These are phyloP conservation scores for Exephanes ischioxanthus DNA, from an alignment of 2,888 invertebrate genomes.

Conservation along the genomic window DNA sequence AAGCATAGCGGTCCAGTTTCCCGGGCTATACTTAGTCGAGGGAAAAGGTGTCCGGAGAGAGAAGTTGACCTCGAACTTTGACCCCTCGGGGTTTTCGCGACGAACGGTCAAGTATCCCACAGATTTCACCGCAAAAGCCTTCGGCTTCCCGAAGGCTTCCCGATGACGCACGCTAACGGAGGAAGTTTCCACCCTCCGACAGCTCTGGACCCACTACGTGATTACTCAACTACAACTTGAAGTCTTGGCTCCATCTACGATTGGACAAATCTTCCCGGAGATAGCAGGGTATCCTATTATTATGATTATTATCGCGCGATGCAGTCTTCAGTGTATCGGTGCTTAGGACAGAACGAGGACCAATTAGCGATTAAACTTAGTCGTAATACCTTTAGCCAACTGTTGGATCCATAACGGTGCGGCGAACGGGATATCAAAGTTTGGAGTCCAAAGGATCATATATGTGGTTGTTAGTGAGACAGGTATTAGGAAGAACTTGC, in stretches of 20 bases:
- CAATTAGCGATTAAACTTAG: neutral
- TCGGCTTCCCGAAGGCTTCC: conserved; percentile 15
- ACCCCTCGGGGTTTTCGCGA: conserved; percentile 5
- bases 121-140: conserved; percentile 21
- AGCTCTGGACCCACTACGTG: neutral
- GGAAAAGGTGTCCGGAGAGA: neutral
- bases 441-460: neutral
- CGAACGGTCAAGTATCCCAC: conserved; percentile 17
- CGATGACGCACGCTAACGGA: conserved; percentile 20
- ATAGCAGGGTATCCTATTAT: neutral
- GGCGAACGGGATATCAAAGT: neutral
- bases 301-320: neutral
- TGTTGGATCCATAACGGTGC: neutral
- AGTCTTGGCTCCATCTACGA: neutral
- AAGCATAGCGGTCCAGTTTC: neutral
- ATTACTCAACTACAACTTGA: neutral
- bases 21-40: neutral
- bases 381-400: neutral
- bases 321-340: neutral
- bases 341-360: neutral
- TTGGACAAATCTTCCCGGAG: neutral
- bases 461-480: too few species aligned
- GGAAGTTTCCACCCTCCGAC: conserved; percentile 1
- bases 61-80: conserved; percentile 12
- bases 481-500: too few species aligned